Percentiles rank a stretch among this genome's conserved stretches.
These are phyloP conservation scores for Liparis tanakae DNA, from an alignment of 2,797 vertebrate genomes.

Conservation along the genomic window DNA sequence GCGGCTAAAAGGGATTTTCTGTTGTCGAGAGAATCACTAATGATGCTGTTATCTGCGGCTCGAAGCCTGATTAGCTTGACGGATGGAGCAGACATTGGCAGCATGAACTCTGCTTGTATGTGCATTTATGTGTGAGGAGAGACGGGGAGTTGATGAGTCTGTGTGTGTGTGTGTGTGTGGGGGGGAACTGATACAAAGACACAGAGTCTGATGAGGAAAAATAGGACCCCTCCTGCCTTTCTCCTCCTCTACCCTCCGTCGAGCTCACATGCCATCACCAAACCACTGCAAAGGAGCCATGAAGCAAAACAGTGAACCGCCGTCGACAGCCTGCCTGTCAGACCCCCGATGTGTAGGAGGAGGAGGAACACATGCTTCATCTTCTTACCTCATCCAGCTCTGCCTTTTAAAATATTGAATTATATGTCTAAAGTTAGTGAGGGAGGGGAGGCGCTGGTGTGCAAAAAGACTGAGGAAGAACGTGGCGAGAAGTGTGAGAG, in stretches of 20 bases:
- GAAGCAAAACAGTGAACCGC: constrained; percentile 40
- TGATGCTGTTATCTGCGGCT: constrained; percentile 70
- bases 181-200: constrained; percentile 22
- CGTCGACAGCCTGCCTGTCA: constrained; percentile 24
- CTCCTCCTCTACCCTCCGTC: constrained; percentile 23
- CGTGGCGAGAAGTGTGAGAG: constrained; percentile 12
- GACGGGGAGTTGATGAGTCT: constrained; percentile 38
- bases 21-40: constrained; percentile 57
- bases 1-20: constrained; percentile 40
- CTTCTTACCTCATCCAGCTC: constrained; percentile 57
- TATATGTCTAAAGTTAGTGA: constrained; percentile 27
- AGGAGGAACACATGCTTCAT: constrained; percentile 50
- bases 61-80: constrained; percentile 68
- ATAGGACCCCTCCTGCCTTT: constrained; percentile 18
- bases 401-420: constrained; percentile 43
- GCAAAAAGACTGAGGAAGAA: constrained; percentile 26
- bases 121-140: constrained; percentile 34
- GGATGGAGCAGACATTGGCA: constrained; percentile 55
- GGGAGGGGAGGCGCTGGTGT: constrained; percentile 14
- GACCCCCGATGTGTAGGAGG: constrained; percentile 54
- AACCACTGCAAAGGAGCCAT: constrained; percentile 37
- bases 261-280: constrained; percentile 21
- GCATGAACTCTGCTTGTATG: constrained; percentile 42
- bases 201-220: constrained; percentile 31
- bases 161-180: too few species aligned